Conservation (phyloP, 2,113 vertebrate genomes). For the Tragelaphus imberbis region DNA sequence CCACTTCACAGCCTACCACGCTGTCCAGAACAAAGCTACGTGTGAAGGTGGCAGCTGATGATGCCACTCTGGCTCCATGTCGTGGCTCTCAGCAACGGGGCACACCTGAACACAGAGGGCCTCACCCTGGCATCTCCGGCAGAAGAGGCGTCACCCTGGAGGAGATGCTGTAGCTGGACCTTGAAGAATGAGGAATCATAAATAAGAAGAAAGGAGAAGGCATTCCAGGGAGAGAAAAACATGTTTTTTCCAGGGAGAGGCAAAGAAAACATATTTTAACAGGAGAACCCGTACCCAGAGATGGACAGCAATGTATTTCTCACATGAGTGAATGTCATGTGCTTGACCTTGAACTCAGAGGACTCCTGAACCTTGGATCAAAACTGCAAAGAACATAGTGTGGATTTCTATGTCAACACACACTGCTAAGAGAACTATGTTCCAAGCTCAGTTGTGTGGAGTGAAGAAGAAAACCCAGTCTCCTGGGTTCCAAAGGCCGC, state of each 20-base stretch:
- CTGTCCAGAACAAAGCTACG: not conserved
- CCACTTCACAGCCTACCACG: not conserved
- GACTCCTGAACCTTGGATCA: not conserved
- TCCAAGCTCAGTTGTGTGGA: too few relatives aligned
- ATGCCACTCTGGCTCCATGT: too few relatives aligned
- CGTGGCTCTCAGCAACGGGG: accelerated
- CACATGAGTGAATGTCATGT: not conserved
- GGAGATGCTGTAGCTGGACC: not conserved
- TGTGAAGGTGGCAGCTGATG: accelerated
- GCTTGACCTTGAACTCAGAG: not conserved
- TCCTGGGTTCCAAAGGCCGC: not conserved
- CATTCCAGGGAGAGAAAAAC: not conserved
- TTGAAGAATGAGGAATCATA: not conserved
- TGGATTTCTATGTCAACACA: not conserved
- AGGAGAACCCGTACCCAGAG: not conserved
- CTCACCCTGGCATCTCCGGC: not conserved
- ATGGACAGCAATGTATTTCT: not conserved
- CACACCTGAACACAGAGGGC: not conserved
- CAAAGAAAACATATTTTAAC: not conserved
- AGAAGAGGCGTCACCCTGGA: not conserved
- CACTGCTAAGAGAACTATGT: not conserved
- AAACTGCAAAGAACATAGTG: not conserved
- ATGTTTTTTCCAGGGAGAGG: too few relatives aligned
- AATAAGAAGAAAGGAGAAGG: not conserved
- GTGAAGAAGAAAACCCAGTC: not conserved